Evolutionary conservation across 2,797 vertebrate species (phyloP), one percentile per base, ranked within the genome.

Genomic region (Esox lucius): DNA sequence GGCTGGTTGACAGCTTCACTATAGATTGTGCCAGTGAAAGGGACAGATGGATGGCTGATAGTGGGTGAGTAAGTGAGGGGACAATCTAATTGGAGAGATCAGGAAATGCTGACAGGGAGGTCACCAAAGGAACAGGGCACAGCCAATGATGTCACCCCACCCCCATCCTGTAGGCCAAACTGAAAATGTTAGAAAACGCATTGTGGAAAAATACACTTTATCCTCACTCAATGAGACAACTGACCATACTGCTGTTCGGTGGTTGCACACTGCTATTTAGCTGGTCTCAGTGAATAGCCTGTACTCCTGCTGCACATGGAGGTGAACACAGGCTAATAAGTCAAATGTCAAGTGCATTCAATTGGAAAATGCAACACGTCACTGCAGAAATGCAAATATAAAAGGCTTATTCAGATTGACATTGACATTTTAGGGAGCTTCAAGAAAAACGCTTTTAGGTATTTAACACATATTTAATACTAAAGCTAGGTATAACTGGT

Each of bases 101-200:
- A 79, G 77, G 86, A 90, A 91, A 82, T 74, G 89, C 90, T 93
- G 90, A 90, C 75, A 61, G 33, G 12, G 77, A 66, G 71, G 67
- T 51, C 19, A 15, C 56, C 28, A 8, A 71, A 19, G 31, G 28
- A 7, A 12, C 28, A 72, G 53, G 75, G 78, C 75, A 75, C 77
- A 77, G 75, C 62, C 76, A 56, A 67, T 76, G 78, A 81, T 77
- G 76, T 83, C 78, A 82, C 76, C 75, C 76, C 42, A 17, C 51
- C 5, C 39, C 9, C 39, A 81, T 56, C 16, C 53, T 56, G n/a
- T 56, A 53, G 17, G 53, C 53, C 17, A n/a, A n/a, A 5, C 51
- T 16, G 51, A 9, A 42, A 9, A 2, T 9, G 39, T 42, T 42
- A 7, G 39, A 53, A 53, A 53, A 16, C 4, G 19, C 51, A 6